Evolutionary conservation across 2,888 invertebrate species (phyloP).

Genomic region (Ormyrus thymus): DNA sequence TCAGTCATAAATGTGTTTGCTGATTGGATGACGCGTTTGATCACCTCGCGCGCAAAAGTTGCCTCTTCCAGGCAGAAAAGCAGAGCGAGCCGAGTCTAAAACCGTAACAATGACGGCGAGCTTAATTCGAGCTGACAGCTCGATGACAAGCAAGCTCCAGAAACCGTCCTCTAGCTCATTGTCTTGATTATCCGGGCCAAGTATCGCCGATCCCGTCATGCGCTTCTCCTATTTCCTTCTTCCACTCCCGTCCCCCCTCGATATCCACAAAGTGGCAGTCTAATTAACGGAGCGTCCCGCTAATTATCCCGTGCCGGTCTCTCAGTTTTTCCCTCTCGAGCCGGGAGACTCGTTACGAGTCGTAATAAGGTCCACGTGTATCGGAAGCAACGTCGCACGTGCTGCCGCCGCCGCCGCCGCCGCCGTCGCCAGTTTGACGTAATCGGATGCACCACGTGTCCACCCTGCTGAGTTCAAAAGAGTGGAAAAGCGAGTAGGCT

Average conservation of each 20-base stretch:
- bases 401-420: neutral
- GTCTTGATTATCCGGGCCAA: neutral
- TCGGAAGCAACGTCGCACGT: neutral
- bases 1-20: too few species aligned
- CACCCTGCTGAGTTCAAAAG: neutral
- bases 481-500: constrained; percentile 31
- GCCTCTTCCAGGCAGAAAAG: too few species aligned
- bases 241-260: neutral
- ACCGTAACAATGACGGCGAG: neutral
- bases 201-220: neutral
- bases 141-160: constrained; percentile 1
- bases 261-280: neutral
- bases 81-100: too few species aligned
- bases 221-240: neutral
- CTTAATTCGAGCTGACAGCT: neutral
- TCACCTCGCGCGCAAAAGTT: too few species aligned
- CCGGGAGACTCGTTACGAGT: too few species aligned
- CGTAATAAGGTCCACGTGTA: constrained; percentile 1
- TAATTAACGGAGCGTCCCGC: neutral
- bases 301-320: constrained; percentile 1
- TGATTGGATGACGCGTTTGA: too few species aligned
- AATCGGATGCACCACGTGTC: constrained; percentile 8
- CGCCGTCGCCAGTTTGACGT: constrained; percentile 8
- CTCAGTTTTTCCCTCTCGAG: too few species aligned
- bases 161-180: neutral